phyloP scores from a whole-genome alignment of 1,140 invertebrate genomes.

The Lepidurus packardi region DNA sequence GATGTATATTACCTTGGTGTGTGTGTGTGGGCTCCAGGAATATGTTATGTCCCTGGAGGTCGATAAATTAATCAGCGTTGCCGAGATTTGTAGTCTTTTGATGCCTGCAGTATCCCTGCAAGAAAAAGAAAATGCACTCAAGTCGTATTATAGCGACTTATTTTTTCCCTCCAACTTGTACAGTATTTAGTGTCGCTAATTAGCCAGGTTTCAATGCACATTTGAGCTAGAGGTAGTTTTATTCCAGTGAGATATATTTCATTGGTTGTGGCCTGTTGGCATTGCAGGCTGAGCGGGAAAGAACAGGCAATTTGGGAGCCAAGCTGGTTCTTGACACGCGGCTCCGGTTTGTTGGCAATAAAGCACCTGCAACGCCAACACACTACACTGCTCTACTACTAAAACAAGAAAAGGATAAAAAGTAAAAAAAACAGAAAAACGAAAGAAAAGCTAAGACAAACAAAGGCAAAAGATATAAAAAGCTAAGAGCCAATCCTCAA shows the following conservation, averaged over 20 bases:
- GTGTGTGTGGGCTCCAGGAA: not conserved
- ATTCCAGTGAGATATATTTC: no score
- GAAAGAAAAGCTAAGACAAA: not conserved
- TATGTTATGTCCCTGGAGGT: not conserved
- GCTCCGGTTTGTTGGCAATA: slow-evolving; percentile 5
- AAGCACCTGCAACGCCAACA: not conserved
- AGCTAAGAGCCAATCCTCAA: not conserved
- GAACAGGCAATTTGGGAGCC: not conserved
- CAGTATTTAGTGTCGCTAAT: no score
- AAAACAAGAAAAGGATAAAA: no score
- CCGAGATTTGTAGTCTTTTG: slow-evolving; percentile 6
- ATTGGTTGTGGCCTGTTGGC: not conserved
- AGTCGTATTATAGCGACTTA: no score
- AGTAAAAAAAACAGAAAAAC: not conserved
- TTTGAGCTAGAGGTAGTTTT: no score
- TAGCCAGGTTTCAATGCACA: no score
- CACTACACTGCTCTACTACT: not conserved
- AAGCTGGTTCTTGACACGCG: slow-evolving; percentile 1
- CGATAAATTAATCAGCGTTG: slow-evolving; percentile 19
- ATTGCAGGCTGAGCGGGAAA: not conserved
- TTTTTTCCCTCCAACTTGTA: no score
- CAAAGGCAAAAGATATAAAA: not conserved
- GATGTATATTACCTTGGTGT: no score
- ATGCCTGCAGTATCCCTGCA: no score
- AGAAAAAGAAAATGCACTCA: no score